Evolutionary conservation across 2,113 vertebrate species (phyloP).

Genomic region (Probosciger aterrimus): DNA sequence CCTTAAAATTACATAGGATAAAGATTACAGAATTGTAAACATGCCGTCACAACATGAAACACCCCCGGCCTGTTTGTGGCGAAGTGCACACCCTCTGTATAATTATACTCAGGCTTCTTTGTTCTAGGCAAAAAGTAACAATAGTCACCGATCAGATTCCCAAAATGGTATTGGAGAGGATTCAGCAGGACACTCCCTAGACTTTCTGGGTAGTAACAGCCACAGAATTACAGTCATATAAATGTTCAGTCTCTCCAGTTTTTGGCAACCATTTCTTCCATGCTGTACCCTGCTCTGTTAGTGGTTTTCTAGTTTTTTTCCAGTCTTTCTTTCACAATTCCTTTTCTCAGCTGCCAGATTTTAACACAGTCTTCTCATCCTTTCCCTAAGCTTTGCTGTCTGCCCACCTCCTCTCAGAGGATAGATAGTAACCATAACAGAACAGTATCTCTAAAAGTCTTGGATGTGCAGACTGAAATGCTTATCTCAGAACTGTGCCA

Average conservation of each 20-base stretch:
- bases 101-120: slow-evolving; percentile 38
- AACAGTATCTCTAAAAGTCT: background rate
- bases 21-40: slow-evolving; percentile 18
- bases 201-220: background rate
- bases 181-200: slow-evolving; percentile 34
- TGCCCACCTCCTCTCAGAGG: background rate
- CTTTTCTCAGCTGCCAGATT: background rate
- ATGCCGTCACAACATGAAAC: background rate
- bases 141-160: slow-evolving; percentile 35
- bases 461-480: background rate
- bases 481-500: background rate
- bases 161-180: slow-evolving; percentile 37
- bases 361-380: background rate
- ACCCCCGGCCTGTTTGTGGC: slow-evolving; percentile 13
- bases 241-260: background rate
- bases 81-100: background rate
- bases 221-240: background rate
- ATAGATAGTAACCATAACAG: background rate
- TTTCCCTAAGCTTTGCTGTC: background rate
- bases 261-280: background rate
- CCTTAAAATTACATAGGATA: slow-evolving; percentile 22
- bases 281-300: background rate
- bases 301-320: background rate
- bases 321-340: background rate
- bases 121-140: slow-evolving; percentile 47